phyloP scores from a whole-genome alignment of 2,113 vertebrate species.

The Emberiza fucata region DNA sequence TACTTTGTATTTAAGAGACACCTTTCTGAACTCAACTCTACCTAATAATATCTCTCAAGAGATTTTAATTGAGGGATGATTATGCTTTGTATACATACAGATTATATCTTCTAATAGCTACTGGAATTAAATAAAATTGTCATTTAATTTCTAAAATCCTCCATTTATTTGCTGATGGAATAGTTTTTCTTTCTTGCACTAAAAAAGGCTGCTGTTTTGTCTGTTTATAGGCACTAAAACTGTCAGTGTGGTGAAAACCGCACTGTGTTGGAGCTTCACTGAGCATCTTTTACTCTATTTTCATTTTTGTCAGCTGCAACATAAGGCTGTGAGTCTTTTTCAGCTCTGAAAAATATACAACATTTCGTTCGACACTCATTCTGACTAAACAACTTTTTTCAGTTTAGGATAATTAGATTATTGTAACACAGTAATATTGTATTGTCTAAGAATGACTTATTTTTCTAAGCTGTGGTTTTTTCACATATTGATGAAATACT shows the following conservation, averaged over 20 bases:
- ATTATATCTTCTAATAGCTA: not conserved
- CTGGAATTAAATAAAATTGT: not conserved
- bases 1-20: conserved; percentile 3
- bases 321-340: not conserved
- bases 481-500: not conserved
- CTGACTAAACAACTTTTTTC: not conserved
- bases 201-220: not conserved
- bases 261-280: not conserved
- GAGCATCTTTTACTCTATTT: not conserved
- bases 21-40: not conserved
- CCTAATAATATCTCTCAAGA: not conserved
- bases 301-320: not conserved
- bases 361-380: not conserved
- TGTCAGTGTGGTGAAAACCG: not conserved
- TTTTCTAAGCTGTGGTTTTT: not conserved
- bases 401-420: not conserved
- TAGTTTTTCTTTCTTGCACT: not conserved
- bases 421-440: not conserved
- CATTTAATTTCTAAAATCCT: conserved; percentile 3
- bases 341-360: not conserved
- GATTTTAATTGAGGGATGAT: not conserved
- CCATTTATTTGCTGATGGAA: not conserved
- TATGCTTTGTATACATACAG: not conserved
- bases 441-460: not conserved
- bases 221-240: not conserved